Percentiles rank a stretch among this genome's conserved stretches.
phyloP scores from a whole-genome alignment of 2,888 invertebrate genomes.

The Drosophila koepferae region DNA sequence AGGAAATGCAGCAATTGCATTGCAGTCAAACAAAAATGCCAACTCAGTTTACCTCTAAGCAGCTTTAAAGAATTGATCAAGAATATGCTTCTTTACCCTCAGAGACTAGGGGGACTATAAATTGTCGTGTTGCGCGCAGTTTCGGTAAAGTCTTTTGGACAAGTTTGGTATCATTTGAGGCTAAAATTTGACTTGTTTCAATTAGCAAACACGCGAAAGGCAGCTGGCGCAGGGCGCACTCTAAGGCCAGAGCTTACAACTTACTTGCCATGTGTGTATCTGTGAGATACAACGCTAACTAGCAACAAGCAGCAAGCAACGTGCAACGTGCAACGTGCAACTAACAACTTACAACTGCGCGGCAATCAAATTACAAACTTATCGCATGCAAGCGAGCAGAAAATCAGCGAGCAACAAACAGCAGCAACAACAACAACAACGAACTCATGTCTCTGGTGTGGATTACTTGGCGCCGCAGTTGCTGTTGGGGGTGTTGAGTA shows the following conservation, averaged over 20 bases:
- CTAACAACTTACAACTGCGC: constrained; percentile 53
- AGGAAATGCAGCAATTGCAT: constrained; percentile 54
- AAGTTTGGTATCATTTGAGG: constrained; percentile 63
- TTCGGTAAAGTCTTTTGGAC: constrained; percentile 39
- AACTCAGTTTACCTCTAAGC: constrained; percentile 17
- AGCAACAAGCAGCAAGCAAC: constrained; percentile 8
- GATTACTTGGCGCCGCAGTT: constrained; percentile 64
- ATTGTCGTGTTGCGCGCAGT: constrained; percentile 8
- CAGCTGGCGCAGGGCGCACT: constrained; percentile 53
- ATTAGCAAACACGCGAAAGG: constrained; percentile 70
- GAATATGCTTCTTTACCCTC: background rate
- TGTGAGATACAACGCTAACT: constrained; percentile 40
- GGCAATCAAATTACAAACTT: constrained; percentile 83
- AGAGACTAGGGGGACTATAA: background rate
- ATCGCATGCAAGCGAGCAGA: constrained; percentile 82
- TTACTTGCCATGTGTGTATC: constrained; percentile 64
- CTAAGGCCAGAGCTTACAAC: constrained; percentile 61
- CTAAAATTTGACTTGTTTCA: constrained; percentile 71
- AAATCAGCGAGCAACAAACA: constrained; percentile 59
- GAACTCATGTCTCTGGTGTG: constrained; percentile 64
- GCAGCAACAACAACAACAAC: constrained; percentile 28
- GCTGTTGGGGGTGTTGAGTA: constrained; percentile 56
- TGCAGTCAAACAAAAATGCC: constrained; percentile 13
- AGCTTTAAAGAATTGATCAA: background rate
- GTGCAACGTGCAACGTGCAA: background rate